Evolutionary conservation across 2,113 vertebrate genomes (phyloP), one percentile per base, ranked within the genome.

Genomic region (Heterotis niloticus): DNA sequence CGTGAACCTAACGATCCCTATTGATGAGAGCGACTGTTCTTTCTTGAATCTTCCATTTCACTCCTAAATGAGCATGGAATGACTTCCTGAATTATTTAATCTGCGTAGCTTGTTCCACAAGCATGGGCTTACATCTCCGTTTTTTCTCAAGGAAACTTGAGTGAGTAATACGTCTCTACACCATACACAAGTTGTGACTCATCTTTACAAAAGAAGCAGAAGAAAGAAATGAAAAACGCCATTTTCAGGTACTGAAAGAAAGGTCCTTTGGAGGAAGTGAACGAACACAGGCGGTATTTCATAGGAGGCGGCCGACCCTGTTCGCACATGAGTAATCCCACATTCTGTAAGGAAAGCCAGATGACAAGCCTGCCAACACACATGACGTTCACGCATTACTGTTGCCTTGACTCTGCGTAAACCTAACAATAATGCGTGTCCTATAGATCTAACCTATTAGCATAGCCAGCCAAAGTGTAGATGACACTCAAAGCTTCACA

Each of bases 11-110:
- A 23, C 62, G 73, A 75, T 16, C 57, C 52, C 56, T 18, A 28
- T 44, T 75, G 26, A 75, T 44, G 56, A 28, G 56, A 28, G 26
- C 16, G 28, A 23, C 26, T 28, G 10, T 28, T 51, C 26, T n/a
- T 17, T 13, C 64, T n/a, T 28, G 52, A 78, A 54, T 57, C n/a
- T 56, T 77, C 57, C 24, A 23, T 75, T 57, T 20, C 18, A 44
- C 7, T 24, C 26, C 17, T 18, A 75, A 34, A 64, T 75, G 28
- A 65, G 52, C 65, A 24, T 18, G 44, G 18, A 51, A 52, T 14
- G 26, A 76, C 57, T 76, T 44, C 29, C 29, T 51, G 54, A 64
- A 76, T 34, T 65, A 64, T 65, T 76, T 51, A 65, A 65, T 34
- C 13, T 20, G 3, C 4, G 20, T 11, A 23, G 20, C 29, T 76